Base-by-base conservation (phyloP, 2,113 vertebrate genomes). In the Triplophysa siluroides region DNA sequence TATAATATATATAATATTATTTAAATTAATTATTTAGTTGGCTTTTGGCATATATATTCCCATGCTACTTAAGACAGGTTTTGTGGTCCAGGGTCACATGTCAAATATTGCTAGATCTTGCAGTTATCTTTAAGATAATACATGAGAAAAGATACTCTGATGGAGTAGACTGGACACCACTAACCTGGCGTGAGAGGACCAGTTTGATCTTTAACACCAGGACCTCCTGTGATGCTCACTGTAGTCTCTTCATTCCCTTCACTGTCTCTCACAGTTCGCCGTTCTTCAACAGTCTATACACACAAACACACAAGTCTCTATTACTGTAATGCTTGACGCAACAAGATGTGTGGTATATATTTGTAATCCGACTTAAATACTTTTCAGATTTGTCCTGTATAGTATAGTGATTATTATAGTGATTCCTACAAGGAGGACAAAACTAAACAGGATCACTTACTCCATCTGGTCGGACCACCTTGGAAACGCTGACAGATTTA, bases 401-500 rank as follows among this genome's bases (percentile, higher is more conserved):
- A n/a, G n/a, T n/a, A n/a, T n/a, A n/a, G n/a, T n/a, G 50, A 52
- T 52, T n/a, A n/a, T 14, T 6, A 6, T 1, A 52, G 9, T 21
- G 54, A 21, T 21, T 21, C 9, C 7, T 19, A 21, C 2, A 21
- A 8, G 2, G 33, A 62, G 29, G 29, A 45, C 21, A 74, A 26
- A 24, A 67, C 45, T 5, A 8, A 8, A 19, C 1, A 10, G 21
- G n/a, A 72, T 76, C 23, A 83, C 92, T 89, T 81, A 99, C 97
- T 92, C 97, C 97, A 0, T 98, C 95, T 2, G 96, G 95, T 23
- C 90, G 88, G 79, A 92, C 83, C 84, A 94, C 91, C 72, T 92
- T 93, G 56, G 93, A 95, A 80, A 99, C 90, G 0, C 88, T 93
- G 72, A 98, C 87, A 0, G 95, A 98, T 86, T 92, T 92, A 89